These are phyloP conservation scores for Zaprionus lineosus DNA, from an alignment of 2,888 invertebrate species.

Conservation along the genomic window DNA sequence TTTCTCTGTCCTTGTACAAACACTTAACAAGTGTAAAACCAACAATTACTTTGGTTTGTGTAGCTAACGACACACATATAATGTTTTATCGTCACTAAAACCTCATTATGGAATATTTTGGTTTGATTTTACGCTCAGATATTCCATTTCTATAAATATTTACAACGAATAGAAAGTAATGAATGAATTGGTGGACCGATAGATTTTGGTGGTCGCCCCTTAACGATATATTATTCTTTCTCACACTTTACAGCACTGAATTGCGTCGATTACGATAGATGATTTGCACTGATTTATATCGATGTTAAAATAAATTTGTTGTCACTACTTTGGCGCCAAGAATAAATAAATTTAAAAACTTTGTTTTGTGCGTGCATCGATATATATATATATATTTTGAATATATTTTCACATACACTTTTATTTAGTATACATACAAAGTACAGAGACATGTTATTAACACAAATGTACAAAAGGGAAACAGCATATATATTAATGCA, in stretches of 20 bases:
- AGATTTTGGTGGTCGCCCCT: constrained; percentile 36
- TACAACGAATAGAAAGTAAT: constrained; percentile 73
- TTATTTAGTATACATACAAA: constrained; percentile 45
- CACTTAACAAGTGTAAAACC: constrained; percentile 37
- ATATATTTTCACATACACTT: constrained; percentile 53
- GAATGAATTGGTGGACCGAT: constrained; percentile 44
- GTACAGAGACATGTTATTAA: constrained; percentile 60
- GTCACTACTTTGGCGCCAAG: background rate
- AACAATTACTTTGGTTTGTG: constrained; percentile 7
- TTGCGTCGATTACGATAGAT: constrained; percentile 12
- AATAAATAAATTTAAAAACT: background rate
- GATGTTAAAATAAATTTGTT: background rate
- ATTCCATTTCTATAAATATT: constrained; percentile 58
- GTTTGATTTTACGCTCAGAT: constrained; percentile 20
- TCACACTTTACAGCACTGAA: constrained; percentile 21
- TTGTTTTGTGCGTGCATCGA: constrained; percentile 22
- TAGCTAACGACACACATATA: constrained; percentile 10
- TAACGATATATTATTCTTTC: background rate
- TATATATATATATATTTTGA: constrained; percentile 21
- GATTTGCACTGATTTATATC: background rate
- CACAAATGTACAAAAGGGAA: constrained; percentile 62
- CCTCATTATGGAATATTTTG: constrained; percentile 39
- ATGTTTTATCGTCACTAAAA: constrained; percentile 13
- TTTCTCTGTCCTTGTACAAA: constrained; percentile 42
- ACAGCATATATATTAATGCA: constrained; percentile 43